phyloP scores from a whole-genome alignment of 2,888 invertebrate species.

The Drosophila leonis region DNA sequence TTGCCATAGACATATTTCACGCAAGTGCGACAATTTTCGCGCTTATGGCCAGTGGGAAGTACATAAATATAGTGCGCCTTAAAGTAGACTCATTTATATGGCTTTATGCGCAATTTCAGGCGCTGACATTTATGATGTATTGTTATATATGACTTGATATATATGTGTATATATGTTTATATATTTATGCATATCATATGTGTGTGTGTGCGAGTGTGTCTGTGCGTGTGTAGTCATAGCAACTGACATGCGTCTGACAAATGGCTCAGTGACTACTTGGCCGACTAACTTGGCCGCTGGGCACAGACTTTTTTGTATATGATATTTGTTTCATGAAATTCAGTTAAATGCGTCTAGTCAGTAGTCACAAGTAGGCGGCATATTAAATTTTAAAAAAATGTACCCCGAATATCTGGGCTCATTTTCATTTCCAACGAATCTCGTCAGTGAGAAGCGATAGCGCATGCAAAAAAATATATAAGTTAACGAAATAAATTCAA shows the following conservation, averaged over 20 bases:
- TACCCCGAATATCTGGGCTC: background rate
- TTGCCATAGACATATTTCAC: conserved; percentile 68
- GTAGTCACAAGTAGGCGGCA: conserved; percentile 51
- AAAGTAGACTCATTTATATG: conserved; percentile 82
- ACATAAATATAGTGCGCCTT: conserved; percentile 75
- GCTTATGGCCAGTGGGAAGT: conserved; percentile 60
- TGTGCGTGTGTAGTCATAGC: conserved; percentile 49
- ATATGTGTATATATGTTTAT: conserved; percentile 5
- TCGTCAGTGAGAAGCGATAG: background rate
- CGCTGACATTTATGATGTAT: conserved; percentile 82
- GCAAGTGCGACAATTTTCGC: conserved; percentile 75
- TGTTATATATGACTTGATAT: conserved; percentile 52
- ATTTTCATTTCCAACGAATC: conserved; percentile 11
- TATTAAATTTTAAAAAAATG: conserved; percentile 54
- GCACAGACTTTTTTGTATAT: conserved; percentile 28
- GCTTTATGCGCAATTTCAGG: conserved; percentile 78
- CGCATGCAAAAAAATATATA: background rate
- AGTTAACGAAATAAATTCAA: conserved; percentile 15
- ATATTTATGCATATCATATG: background rate
- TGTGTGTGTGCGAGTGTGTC: no score
- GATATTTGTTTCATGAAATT: conserved; percentile 29
- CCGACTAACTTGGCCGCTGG: conserved; percentile 37
- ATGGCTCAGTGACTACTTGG: conserved; percentile 47
- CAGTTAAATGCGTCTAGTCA: conserved; percentile 22
- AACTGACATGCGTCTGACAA: conserved; percentile 63